Conservation (phyloP, 2,888 invertebrate species). For the Diaperis boleti region DNA sequence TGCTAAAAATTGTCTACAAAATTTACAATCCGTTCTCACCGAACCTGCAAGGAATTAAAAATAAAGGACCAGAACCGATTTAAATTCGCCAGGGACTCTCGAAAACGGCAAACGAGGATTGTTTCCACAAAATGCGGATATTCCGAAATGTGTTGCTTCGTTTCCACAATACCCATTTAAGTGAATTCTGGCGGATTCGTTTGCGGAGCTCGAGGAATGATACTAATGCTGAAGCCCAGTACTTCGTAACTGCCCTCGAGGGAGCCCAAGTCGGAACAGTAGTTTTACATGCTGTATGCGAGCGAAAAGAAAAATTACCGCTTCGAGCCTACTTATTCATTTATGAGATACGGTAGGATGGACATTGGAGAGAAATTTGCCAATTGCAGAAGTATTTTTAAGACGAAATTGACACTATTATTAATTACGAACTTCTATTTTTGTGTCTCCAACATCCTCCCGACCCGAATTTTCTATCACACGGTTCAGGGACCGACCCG, state of each 20-base stretch:
- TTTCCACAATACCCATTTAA: slow-evolving; percentile 19
- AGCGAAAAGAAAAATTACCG: slow-evolving; percentile 49
- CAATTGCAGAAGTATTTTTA: slow-evolving; percentile 12
- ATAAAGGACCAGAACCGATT: too few species aligned
- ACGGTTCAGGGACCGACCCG: too few species aligned
- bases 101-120: not conserved
- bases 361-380: slow-evolving; percentile 4
- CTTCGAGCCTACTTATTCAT: slow-evolving; percentile 45
- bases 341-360: slow-evolving; percentile 38
- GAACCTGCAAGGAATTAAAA: too few species aligned
- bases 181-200: slow-evolving; percentile 40
- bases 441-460: too few species aligned
- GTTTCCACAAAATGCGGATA: not conserved
- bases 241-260: slow-evolving; percentile 50
- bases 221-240: slow-evolving; percentile 52
- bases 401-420: too few species aligned
- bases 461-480: too few species aligned
- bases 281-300: slow-evolving; percentile 50
- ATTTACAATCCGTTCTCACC: too few species aligned
- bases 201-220: slow-evolving; percentile 47
- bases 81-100: too few species aligned
- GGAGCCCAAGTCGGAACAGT: slow-evolving; percentile 49
- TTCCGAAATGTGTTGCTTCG: slow-evolving; percentile 17
- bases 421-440: too few species aligned
- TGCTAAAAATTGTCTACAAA: too few species aligned